Conservation (phyloP, 1,140 invertebrate species). For the Apis laboriosa region DNA sequence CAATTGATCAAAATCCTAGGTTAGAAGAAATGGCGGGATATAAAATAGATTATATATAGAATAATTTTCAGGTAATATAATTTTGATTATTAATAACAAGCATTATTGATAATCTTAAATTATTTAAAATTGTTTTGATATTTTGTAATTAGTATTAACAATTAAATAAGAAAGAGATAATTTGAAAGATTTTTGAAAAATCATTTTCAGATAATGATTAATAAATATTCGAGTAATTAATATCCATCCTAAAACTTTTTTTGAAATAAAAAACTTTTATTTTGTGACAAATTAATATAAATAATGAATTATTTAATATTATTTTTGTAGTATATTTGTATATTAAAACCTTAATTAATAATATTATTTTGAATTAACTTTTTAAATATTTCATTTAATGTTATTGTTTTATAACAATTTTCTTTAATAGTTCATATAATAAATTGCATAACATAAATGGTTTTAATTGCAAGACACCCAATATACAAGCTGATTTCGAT, state of each 20-base stretch:
- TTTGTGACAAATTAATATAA: too few species aligned
- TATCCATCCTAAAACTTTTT: too few species aligned
- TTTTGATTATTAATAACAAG: not conserved
- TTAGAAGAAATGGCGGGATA: slow-evolving; percentile 5
- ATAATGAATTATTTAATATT: too few species aligned
- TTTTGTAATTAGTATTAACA: too few species aligned
- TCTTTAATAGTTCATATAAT: not conserved
- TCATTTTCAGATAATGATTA: not conserved
- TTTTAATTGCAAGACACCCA: slow-evolving; percentile 6
- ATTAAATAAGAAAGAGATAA: not conserved
- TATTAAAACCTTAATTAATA: too few species aligned
- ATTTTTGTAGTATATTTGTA: too few species aligned
- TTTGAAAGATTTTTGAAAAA: not conserved
- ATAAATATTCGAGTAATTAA: too few species aligned
- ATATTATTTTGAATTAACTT: too few species aligned
- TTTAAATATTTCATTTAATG: not conserved
- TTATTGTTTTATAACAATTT: not conserved
- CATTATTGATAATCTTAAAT: not conserved
- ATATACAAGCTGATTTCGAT: slow-evolving; percentile 5
- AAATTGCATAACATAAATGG: too few species aligned
- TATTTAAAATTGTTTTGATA: too few species aligned
- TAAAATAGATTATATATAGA: not conserved
- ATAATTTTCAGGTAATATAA: not conserved
- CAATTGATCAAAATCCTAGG: not conserved
- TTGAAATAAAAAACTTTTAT: too few species aligned